Conservation (phyloP, 2,113 vertebrate species). For the Hymenochirus boettgeri region DNA sequence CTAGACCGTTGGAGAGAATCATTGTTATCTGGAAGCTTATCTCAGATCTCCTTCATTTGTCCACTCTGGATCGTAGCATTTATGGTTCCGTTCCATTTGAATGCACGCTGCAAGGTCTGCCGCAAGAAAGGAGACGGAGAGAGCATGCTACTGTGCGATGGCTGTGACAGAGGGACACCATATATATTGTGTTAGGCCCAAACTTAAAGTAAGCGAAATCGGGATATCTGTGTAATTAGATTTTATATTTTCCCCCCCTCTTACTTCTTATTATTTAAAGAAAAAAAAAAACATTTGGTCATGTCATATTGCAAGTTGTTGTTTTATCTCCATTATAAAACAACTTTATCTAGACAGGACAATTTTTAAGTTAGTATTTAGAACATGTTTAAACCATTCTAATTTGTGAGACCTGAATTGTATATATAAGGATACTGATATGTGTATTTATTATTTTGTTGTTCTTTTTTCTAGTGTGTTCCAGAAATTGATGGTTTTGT, state of each 20-base stretch:
- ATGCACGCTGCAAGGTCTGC: constrained; percentile 93
- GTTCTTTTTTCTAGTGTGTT: constrained; percentile 69
- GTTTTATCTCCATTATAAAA: too few species aligned
- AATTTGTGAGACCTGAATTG: too few species aligned
- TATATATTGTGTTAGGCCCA: constrained; percentile 88
- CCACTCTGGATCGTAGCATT: constrained; percentile 87
- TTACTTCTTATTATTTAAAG: too few species aligned
- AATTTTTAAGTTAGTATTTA: too few species aligned
- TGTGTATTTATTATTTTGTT: not conserved
- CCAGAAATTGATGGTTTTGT: constrained; percentile 95
- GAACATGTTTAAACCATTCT: too few species aligned
- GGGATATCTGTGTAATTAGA: too few species aligned
- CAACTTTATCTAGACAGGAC: too few species aligned
- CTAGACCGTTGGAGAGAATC: constrained; percentile 94
- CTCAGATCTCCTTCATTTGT: constrained; percentile 95
- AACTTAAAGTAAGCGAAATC: constrained; percentile 82
- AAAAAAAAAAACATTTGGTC: too few species aligned
- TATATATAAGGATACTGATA: too few species aligned
- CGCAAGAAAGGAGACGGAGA: constrained; percentile 89
- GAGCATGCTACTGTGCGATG: constrained; percentile 92
- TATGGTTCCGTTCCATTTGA: constrained; percentile 94
- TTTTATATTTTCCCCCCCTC: too few species aligned
- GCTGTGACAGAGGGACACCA: constrained; percentile 90
- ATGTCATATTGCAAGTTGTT: too few species aligned
- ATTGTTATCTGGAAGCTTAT: constrained; percentile 85